phyloP scores from a whole-genome alignment of 2,113 vertebrate species.

The Pedetes capensis region DNA sequence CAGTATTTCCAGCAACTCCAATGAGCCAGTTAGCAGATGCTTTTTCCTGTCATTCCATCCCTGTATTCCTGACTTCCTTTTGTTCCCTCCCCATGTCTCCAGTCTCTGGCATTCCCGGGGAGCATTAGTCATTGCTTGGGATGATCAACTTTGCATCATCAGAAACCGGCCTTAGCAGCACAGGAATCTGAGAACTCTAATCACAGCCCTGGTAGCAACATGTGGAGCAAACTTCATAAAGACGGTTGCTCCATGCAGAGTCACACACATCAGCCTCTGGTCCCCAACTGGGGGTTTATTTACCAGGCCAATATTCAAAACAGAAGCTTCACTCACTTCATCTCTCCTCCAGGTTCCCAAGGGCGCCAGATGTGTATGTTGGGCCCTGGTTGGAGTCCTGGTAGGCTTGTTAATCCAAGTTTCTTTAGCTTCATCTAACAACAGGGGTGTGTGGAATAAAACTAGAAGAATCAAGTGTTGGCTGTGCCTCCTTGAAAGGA shows the following conservation, averaged over 20 bases:
- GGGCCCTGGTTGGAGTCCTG: neutral
- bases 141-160: neutral
- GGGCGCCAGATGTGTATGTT: neutral
- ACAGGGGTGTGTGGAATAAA: conserved; percentile 65
- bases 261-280: neutral
- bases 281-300: neutral
- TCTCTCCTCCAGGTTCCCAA: neutral
- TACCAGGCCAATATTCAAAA: conserved; percentile 26
- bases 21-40: neutral
- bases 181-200: neutral
- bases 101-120: neutral
- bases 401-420: conserved; percentile 64
- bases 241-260: neutral
- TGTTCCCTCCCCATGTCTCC: neutral
- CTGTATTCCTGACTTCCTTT: neutral
- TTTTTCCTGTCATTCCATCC: neutral
- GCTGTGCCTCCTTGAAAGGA: conserved; percentile 55
- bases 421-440: conserved; percentile 66
- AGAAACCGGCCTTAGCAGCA: neutral
- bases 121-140: neutral
- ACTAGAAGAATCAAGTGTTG: conserved; percentile 46
- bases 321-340: conserved; percentile 37
- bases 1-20: neutral
- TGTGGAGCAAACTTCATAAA: neutral
- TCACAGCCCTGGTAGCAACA: neutral